A percentile compares a stretch with the other conserved stretches of the same genome.
phyloP scores from a whole-genome alignment of 1,140 invertebrate species.

The Neomicropteryx cornuta region DNA sequence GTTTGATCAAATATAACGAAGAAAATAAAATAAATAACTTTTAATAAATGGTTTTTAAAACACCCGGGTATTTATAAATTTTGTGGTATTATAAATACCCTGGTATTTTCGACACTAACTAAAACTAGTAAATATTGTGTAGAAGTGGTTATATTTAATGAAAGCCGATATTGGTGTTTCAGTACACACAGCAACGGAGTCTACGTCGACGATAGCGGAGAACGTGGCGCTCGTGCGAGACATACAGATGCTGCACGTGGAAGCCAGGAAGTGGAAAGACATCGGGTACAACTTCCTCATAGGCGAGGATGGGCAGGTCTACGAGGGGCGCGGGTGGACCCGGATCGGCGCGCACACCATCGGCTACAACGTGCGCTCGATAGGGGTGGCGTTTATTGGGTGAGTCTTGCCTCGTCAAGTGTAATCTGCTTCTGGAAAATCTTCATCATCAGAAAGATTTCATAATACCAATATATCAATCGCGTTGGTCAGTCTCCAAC shows the following conservation, averaged over 20 bases:
- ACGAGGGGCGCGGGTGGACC: slow-evolving; percentile 51
- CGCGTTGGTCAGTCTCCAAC: too few relatives aligned
- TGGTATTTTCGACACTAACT: too few relatives aligned
- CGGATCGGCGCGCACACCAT: slow-evolving; percentile 45
- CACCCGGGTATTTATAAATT: too few relatives aligned
- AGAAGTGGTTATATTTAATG: background rate
- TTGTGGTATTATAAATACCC: too few relatives aligned
- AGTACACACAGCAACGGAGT: slow-evolving; percentile 38
- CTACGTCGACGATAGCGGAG: slow-evolving; percentile 26
- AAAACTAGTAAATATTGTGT: background rate
- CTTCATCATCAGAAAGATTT: too few relatives aligned
- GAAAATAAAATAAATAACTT: too few relatives aligned
- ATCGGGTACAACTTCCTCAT: slow-evolving; percentile 56
- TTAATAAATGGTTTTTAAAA: too few relatives aligned
- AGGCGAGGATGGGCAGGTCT: slow-evolving; percentile 52
- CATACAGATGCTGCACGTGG: slow-evolving; percentile 35
- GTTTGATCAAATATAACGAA: too few relatives aligned
- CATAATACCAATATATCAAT: too few relatives aligned
- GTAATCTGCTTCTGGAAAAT: too few relatives aligned
- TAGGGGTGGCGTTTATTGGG: slow-evolving; percentile 56
- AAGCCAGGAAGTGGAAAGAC: too few relatives aligned
- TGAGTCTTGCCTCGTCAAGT: slow-evolving; percentile 4
- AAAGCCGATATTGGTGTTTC: slow-evolving; percentile 9
- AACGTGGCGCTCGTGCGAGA: slow-evolving; percentile 30
- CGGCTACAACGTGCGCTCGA: slow-evolving; percentile 27